phyloP scores from a whole-genome alignment of 2,797 vertebrate species.

The Poecilia wingei region DNA sequence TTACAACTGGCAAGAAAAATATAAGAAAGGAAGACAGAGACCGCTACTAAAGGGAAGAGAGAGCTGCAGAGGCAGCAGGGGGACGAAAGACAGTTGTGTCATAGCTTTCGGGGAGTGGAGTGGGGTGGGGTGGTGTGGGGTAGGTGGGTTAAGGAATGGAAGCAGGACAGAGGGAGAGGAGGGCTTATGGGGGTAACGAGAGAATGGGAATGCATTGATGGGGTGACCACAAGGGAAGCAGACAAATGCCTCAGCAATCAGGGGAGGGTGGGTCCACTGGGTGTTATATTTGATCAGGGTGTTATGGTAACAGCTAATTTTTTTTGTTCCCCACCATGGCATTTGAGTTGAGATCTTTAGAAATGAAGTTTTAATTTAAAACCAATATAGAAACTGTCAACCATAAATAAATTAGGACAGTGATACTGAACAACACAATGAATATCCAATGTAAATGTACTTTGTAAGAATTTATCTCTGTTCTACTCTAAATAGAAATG shows the following conservation, averaged over 20 bases:
- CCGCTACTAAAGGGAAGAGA: constrained; percentile 43
- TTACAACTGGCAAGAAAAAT: constrained; percentile 42
- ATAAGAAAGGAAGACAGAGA: constrained; percentile 34
- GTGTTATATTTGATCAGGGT: constrained; percentile 35
- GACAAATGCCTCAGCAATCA: constrained; percentile 52
- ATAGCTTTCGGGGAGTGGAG: constrained; percentile 37
- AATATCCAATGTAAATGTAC: not conserved
- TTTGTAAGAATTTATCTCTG: not conserved
- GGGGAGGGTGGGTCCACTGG: constrained; percentile 45
- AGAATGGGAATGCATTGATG: constrained; percentile 49
- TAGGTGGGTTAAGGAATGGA: constrained; percentile 42
- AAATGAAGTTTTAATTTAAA: not conserved
- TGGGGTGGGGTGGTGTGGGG: not conserved
- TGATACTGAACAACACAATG: not conserved
- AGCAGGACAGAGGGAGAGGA: constrained; percentile 37
- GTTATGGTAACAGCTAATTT: constrained; percentile 31
- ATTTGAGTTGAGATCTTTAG: not conserved
- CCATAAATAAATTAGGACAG: not conserved
- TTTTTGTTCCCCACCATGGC: constrained; percentile 10
- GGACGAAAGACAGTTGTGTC: constrained; percentile 55
- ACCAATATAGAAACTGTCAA: not conserved
- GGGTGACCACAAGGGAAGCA: constrained; percentile 66
- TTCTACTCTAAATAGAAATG: not conserved
- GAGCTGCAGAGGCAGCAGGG: constrained; percentile 49
- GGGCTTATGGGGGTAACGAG: constrained; percentile 48